Percentiles rank a stretch among this genome's conserved stretches.
phyloP scores from a whole-genome alignment of 2,797 vertebrate genomes.

The Carcharodon carcharias region DNA sequence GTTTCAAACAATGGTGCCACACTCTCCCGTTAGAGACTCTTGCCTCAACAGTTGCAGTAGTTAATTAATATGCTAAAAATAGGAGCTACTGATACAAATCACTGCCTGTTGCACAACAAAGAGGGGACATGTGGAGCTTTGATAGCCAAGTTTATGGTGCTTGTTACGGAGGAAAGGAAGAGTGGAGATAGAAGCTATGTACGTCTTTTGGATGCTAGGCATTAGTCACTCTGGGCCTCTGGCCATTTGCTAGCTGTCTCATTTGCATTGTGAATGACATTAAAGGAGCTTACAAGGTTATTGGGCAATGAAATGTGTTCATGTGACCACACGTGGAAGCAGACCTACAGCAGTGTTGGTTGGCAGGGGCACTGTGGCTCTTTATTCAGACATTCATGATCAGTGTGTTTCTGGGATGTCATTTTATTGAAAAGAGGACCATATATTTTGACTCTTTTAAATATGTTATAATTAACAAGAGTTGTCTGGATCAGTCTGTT shows the following conservation, averaged over 20 bases:
- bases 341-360: slow-evolving; percentile 85
- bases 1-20: slow-evolving; percentile 73
- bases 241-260: slow-evolving; percentile 77
- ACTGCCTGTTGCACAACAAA: slow-evolving; percentile 68
- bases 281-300: slow-evolving; percentile 81
- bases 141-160: slow-evolving; percentile 58
- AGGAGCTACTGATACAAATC: slow-evolving; percentile 65
- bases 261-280: slow-evolving; percentile 83
- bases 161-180: slow-evolving; percentile 51
- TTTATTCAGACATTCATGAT: slow-evolving; percentile 66
- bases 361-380: slow-evolving; percentile 74
- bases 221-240: slow-evolving; percentile 61
- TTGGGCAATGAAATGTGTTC: slow-evolving; percentile 76
- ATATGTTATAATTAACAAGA: slow-evolving; percentile 63
- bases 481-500: slow-evolving; percentile 61
- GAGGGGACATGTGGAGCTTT: slow-evolving; percentile 64
- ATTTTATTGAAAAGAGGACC: slow-evolving; percentile 59
- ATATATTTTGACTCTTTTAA: slow-evolving; percentile 49
- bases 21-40: slow-evolving; percentile 67
- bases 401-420: slow-evolving; percentile 54
- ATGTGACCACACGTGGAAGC: slow-evolving; percentile 80
- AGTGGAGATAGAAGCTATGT: slow-evolving; percentile 46
- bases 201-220: slow-evolving; percentile 55
- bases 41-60: slow-evolving; percentile 61
- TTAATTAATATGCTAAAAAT: slow-evolving; percentile 80